phyloP scores from a whole-genome alignment of 2,797 vertebrate genomes.

The Notamacropus eugenii region DNA sequence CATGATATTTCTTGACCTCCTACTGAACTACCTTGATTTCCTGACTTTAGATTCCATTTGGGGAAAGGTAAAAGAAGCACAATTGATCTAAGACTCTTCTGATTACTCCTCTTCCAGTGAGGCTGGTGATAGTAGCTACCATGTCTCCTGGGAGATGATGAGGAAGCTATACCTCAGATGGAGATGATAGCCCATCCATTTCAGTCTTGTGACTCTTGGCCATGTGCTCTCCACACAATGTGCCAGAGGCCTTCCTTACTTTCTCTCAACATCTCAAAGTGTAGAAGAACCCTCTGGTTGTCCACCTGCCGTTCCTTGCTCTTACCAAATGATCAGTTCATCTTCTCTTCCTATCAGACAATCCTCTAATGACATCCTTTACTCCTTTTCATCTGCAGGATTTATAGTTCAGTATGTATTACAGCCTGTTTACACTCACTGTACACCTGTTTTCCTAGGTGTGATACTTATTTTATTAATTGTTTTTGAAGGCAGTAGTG shows the following conservation, averaged over 20 bases:
- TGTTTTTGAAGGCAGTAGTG: neutral
- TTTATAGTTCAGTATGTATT: neutral
- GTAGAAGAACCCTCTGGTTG: neutral
- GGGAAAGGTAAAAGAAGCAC: neutral
- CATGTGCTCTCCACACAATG: neutral
- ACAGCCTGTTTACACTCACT: too few species aligned
- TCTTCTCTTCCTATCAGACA: neutral
- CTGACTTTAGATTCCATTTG: neutral
- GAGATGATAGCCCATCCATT: neutral
- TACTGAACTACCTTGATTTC: neutral
- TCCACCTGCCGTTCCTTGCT: neutral
- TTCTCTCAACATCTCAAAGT: neutral
- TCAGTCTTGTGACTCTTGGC: neutral
- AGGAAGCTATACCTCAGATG: neutral
- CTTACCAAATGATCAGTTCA: neutral
- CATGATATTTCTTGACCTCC: neutral
- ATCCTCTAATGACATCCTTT: neutral
- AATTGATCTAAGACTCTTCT: neutral
- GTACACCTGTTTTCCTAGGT: neutral
- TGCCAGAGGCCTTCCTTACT: neutral
- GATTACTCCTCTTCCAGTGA: neutral
- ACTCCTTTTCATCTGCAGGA: neutral
- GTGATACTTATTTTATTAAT: neutral
- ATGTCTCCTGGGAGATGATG: neutral
- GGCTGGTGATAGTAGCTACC: neutral